These are phyloP conservation scores for Andrena minutula DNA, from an alignment of 2,888 invertebrate genomes.

Conservation along the genomic window DNA sequence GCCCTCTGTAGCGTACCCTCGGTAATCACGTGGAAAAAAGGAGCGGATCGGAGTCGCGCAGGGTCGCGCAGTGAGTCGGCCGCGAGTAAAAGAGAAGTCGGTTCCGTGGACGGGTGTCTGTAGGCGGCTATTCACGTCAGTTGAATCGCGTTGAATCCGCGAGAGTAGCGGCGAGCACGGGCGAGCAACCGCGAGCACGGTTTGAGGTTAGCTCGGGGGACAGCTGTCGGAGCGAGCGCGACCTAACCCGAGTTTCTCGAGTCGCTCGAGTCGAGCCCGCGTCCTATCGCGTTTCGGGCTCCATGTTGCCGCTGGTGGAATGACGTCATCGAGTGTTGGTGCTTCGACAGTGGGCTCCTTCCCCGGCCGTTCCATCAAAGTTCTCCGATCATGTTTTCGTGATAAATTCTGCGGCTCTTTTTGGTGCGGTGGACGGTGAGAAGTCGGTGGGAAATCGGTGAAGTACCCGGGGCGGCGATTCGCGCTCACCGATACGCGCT, in stretches of 20 bases:
- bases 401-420: slow-evolving; percentile 71
- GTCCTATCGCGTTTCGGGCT: slow-evolving; percentile 70
- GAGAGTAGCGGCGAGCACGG: neutral
- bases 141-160: neutral
- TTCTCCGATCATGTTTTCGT: slow-evolving; percentile 77
- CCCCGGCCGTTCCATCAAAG: slow-evolving; percentile 69
- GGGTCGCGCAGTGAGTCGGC: neutral
- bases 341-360: slow-evolving; percentile 71
- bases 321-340: slow-evolving; percentile 82
- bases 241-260: slow-evolving; percentile 32
- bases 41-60: slow-evolving; percentile 16
- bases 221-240: slow-evolving; percentile 32
- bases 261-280: slow-evolving; percentile 61
- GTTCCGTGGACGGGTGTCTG: slow-evolving; percentile 20
- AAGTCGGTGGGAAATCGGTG: slow-evolving; percentile 30
- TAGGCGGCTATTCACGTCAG: slow-evolving; percentile 31
- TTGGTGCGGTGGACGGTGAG: slow-evolving; percentile 55
- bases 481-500: slow-evolving; percentile 32
- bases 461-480: neutral
- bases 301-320: slow-evolving; percentile 79
- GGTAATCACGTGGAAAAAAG: slow-evolving; percentile 62
- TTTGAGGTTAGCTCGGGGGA: slow-evolving; percentile 57
- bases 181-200: slow-evolving; percentile 19
- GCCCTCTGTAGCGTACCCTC: slow-evolving; percentile 57
- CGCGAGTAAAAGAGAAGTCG: no score